These are phyloP conservation scores for Acropora tenuis DNA, from an alignment of 64 coral and sea anemone species.

Conservation along the genomic window DNA sequence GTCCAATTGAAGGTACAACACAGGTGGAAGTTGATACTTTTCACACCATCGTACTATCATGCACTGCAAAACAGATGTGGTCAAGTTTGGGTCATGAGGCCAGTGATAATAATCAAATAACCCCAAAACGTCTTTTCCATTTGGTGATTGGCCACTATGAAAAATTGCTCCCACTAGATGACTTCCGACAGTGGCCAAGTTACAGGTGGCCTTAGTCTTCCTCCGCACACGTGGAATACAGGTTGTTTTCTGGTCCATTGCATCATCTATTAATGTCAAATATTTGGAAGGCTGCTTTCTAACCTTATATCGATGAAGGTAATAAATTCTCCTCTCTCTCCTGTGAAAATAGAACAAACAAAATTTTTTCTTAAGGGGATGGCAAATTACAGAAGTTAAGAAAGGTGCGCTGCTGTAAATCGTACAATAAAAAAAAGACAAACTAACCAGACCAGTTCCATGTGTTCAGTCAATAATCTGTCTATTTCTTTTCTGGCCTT, in stretches of 20 bases:
- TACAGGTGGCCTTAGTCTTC: conserved; percentile 7
- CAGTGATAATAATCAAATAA: conserved; percentile 44
- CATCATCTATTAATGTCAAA: not conserved
- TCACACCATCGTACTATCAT: conserved; percentile 21
- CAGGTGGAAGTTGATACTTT: conserved; percentile 29
- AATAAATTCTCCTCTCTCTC: conserved; percentile 48
- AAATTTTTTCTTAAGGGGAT: not conserved
- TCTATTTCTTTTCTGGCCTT: not conserved
- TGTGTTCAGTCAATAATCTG: not conserved
- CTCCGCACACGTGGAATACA: not conserved
- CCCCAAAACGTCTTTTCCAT: conserved; percentile 17
- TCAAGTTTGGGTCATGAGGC: conserved; percentile 52
- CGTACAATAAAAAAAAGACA: too few relatives aligned
- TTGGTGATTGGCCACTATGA: conserved; percentile 31
- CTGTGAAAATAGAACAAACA: conserved; percentile 4
- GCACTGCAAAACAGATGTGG: not conserved
- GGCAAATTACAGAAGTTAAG: not conserved
- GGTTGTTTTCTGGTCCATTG: conserved; percentile 20
- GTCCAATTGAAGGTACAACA: conserved; percentile 45
- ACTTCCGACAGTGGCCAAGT: not conserved
- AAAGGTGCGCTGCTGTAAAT: not conserved
- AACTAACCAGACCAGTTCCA: conserved; percentile 17
- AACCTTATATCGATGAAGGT: conserved; percentile 56
- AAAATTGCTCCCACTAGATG: not conserved
- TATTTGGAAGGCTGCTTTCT: conserved; percentile 5